Evolutionary conservation across 2,797 vertebrate genomes (phyloP), one percentile per base, ranked within the genome.

Genomic region (Acanthurus leucopareius): DNA sequence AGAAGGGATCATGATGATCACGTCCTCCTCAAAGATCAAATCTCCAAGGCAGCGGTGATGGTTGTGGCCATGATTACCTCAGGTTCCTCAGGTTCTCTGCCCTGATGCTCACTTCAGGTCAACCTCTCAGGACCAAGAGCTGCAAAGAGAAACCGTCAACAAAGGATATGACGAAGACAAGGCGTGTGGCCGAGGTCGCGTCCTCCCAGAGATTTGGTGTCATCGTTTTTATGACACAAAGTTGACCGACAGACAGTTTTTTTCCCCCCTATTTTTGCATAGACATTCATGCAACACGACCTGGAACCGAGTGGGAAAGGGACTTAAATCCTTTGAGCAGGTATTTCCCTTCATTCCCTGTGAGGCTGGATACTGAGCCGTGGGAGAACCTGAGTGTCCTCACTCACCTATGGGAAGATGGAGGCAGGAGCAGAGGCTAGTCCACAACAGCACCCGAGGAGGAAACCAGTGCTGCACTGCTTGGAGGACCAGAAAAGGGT

Each of bases 401-500:
- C 88, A 86, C 45, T 85, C 68, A 66, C 92, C 75, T 83, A 88
- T 90, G 87, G 92, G 95, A 97, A 96, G 93, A 99, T 99, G 98
- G 97, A 98, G 94, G 88, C 95, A 14, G 97, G 94, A 91, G 94
- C 95, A 61, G 97, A 98, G 91, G 93, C 94, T 19, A 95, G 95
- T 89, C 96, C 96, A 84, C 95, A 96, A 84, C 97, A 97, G 89
- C 95, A 96, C 75, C 95, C 95, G 88, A 97, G 96, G 92, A 97
- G 95, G 92, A 99, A 96, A 90, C 93, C 95, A 22, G 96, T 97
- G 86, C 94, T 96, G 87, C 98, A 99, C 49, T 97, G 97, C 83
- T 90, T 98, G 95, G 98, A 99, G 91, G 98, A 99, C 93, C 98
- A 99, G 94, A 99, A 99, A 93, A 96, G 96, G 96, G 98, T 99